Percentiles rank a stretch among this genome's conserved stretches.
Conservation (phyloP, 2,797 vertebrate species). For the Pseudocheirus occidentalis region DNA sequence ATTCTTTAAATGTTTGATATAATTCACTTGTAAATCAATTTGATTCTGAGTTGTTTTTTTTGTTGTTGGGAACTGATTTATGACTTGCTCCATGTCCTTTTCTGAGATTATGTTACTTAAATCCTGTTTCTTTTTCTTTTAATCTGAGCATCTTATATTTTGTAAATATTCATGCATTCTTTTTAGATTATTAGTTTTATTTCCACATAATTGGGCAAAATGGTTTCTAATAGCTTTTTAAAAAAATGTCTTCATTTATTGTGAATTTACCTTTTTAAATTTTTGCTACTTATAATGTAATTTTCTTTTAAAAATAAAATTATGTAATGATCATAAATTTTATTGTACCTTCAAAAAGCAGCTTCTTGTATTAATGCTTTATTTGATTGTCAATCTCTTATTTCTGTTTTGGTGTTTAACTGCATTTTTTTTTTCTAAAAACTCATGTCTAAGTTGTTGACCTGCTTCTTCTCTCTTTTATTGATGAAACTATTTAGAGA, state of each 20-base stretch:
- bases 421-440: too few relatives aligned
- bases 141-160: neutral
- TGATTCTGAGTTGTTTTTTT: neutral
- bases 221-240: neutral
- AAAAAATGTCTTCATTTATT: neutral
- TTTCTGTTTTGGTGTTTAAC: too few relatives aligned
- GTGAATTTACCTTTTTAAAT: neutral
- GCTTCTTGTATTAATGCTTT: neutral
- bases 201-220: neutral
- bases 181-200: neutral
- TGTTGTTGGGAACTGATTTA: neutral
- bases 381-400: neutral
- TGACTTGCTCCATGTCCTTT: neutral
- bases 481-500: neutral
- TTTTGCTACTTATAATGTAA: neutral
- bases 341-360: neutral
- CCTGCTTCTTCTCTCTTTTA: neutral
- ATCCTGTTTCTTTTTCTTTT: neutral
- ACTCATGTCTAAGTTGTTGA: neutral
- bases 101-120: neutral
- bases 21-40: neutral
- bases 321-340: neutral
- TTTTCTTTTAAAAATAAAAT: neutral
- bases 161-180: neutral
- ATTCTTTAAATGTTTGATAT: neutral